Base-by-base conservation (phyloP, 2,888 invertebrate genomes). In the Cantharis rustica region DNA sequence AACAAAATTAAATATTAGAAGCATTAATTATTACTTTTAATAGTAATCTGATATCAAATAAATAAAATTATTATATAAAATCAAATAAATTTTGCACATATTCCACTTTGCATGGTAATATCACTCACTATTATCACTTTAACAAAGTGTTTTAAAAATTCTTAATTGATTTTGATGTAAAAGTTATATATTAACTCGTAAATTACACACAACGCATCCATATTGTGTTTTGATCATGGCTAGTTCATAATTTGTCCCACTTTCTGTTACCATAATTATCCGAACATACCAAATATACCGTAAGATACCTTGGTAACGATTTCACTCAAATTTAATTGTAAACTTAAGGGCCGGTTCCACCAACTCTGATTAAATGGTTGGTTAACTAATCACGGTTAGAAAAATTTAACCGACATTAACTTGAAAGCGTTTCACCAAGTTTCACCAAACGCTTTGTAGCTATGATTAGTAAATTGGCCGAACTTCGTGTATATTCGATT, bases 181-280 rank as follows among this genome's bases (percentile, higher is more conserved):
- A 31, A 71, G 63, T 69, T n/a, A 69, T 64, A 70, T 66, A 66
- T 26, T 71, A 69, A 71, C 71, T 69, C 70, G 75, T 70, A 66
- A 72, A 68, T 75, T 66, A 47, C 69, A 47, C 47, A 72, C 75
- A 77, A 71, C 72, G 77, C 77, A 75, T 77, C 77, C 77, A 77
- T 77, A 77, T 77, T 77, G 77, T 77, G 77, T 77, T 77, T 75
- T 77, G 77, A 27, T 23, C 75, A 47, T 47, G n/a, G 68, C 71
- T 77, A 72, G 74, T 71, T 76, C 73, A 68, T 73, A 66, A 73
- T 64, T 76, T 68, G 73, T 70, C 73, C 70, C 61, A 70, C 69
- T 72, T 76, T 63, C 16, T 23, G 72, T 72, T 47, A 47, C 47
- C 47, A 47, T 47, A 47, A 47, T 47, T 47, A 47, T 47, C 47